Conservation (phyloP, 2,113 vertebrate genomes). For the Taurulus bubalis region DNA sequence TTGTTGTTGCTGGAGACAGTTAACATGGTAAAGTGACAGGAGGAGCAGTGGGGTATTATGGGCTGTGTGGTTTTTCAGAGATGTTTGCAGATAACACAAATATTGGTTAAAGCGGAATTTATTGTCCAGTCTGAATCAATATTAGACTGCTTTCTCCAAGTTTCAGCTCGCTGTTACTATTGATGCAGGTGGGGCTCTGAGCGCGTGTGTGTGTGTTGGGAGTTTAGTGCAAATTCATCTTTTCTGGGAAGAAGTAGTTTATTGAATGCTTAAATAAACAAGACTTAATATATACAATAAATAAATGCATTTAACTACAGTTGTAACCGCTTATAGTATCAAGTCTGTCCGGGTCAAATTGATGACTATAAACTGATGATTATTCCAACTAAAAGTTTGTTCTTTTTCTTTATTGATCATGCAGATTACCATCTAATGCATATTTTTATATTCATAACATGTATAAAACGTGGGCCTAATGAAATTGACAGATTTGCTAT, state of each 20-base stretch:
- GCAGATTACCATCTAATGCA: neutral
- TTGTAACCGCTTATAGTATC: neutral
- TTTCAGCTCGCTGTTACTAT: constrained; percentile 29
- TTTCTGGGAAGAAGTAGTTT: neutral
- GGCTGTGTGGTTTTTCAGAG: neutral
- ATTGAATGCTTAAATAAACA: neutral
- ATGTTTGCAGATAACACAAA: constrained; percentile 6
- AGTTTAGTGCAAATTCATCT: neutral
- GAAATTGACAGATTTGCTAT: neutral
- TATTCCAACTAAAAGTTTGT: neutral
- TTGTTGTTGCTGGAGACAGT: neutral
- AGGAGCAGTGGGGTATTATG: neutral
- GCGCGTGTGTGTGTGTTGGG: neutral
- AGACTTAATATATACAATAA: neutral
- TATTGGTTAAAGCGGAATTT: constrained; percentile 41
- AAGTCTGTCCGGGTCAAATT: neutral
- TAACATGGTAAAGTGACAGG: neutral
- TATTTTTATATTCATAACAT: neutral
- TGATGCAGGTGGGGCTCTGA: constrained; percentile 22
- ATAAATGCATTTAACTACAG: neutral
- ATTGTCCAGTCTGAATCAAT: constrained; percentile 36
- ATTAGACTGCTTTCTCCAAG: constrained; percentile 2
- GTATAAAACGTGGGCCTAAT: no score
- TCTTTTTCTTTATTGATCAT: neutral
- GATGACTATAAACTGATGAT: neutral